phyloP scores from a whole-genome alignment of 1,140 invertebrate genomes.

The Cyrtorhinus lividipennis region DNA sequence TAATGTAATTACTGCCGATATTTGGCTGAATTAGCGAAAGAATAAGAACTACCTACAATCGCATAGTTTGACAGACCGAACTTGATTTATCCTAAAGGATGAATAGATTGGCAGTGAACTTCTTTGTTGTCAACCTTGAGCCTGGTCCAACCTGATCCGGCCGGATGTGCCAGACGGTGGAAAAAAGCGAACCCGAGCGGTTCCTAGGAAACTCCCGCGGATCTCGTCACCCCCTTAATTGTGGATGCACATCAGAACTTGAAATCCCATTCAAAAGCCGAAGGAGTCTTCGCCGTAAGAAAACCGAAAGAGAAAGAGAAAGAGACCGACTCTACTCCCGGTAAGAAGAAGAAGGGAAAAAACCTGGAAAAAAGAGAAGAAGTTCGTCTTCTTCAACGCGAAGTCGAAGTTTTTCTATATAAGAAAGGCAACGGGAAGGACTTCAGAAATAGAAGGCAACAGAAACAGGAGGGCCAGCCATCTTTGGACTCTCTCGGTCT shows the following conservation, averaged over 20 bases:
- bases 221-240: not conserved
- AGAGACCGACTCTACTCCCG: not conserved
- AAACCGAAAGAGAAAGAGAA: not conserved
- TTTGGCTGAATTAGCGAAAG: no score
- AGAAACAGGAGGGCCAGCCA: not conserved
- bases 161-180: no score
- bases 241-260: not conserved
- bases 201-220: not conserved
- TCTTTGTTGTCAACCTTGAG: no score
- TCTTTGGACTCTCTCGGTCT: not conserved
- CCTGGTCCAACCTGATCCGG: no score
- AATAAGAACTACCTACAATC: no score
- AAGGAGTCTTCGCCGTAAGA: not conserved
- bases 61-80: no score
- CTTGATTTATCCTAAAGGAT: no score
- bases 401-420: not conserved
- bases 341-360: not conserved
- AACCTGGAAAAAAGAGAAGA: not conserved
- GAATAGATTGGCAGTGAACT: no score
- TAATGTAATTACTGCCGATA: no score
- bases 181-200: not conserved
- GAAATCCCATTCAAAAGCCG: not conserved
- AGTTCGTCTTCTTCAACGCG: not conserved
- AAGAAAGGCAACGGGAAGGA: not conserved
- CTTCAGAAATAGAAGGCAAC: not conserved